Conservation (phyloP, 2,797 vertebrate genomes). For the Dryobates pubescens region DNA sequence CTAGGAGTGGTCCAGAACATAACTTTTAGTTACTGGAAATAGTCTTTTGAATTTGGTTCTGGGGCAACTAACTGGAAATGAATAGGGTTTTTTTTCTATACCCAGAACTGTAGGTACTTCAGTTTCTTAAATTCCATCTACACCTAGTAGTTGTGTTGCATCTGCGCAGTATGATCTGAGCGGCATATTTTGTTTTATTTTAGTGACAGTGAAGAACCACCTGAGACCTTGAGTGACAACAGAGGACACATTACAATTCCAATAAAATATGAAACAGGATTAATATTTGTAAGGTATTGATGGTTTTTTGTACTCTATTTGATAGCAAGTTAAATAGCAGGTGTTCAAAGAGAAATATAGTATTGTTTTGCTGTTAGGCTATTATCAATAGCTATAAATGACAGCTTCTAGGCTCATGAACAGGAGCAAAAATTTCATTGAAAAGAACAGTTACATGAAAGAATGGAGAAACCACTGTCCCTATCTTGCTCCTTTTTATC, state of each 20-base stretch:
- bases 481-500: background rate
- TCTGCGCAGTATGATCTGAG: background rate
- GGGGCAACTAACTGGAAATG: background rate
- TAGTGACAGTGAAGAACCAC: constrained; percentile 92
- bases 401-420: background rate
- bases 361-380: background rate
- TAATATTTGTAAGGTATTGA: constrained; percentile 87
- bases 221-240: constrained; percentile 84
- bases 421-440: background rate
- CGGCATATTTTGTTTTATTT: constrained; percentile 10
- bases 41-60: background rate
- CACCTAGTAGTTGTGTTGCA: background rate
- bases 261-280: constrained; percentile 87
- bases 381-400: background rate
- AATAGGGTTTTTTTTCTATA: background rate
- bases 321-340: background rate
- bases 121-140: background rate
- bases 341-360: background rate
- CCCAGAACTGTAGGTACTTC: background rate
- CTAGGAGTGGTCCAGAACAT: background rate
- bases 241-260: constrained; percentile 83
- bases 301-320: background rate
- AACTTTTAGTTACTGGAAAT: background rate
- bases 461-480: background rate
- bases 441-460: background rate